Evolutionary conservation across 2,888 invertebrate genomes (phyloP).

Genomic region (Pocota personata): DNA sequence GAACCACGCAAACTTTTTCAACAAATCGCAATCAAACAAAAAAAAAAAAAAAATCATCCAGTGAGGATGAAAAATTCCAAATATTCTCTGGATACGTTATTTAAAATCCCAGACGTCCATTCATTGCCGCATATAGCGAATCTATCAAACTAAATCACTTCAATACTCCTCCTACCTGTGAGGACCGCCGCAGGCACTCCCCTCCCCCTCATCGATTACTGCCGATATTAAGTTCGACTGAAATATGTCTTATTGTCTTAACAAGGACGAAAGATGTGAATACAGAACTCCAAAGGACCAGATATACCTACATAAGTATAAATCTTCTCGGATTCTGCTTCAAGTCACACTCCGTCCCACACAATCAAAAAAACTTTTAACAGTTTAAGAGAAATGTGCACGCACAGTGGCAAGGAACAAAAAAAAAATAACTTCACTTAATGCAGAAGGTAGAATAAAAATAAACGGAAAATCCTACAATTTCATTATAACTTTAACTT

Average conservation of each 20-base stretch:
- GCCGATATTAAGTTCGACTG: constrained; percentile 44
- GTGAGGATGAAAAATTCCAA: not conserved
- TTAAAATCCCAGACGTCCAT: constrained; percentile 31
- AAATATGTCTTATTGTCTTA: constrained; percentile 63
- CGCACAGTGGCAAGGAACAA: not conserved
- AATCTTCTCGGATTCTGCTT: constrained; percentile 36
- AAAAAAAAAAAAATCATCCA: not conserved
- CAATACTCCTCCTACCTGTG: constrained; percentile 7
- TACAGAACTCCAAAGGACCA: constrained; percentile 32
- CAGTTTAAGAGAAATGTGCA: constrained; percentile 41
- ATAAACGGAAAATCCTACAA: constrained; percentile 59
- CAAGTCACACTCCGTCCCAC: constrained; percentile 43
- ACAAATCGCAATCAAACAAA: not conserved
- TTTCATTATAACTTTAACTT: constrained; percentile 71
- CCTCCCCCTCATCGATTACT: constrained; percentile 45
- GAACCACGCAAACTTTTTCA: constrained; percentile 15
- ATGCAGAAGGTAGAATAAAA: constrained; percentile 12
- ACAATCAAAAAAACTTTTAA: constrained; percentile 40
- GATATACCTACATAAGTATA: constrained; percentile 49
- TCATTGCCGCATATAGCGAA: constrained; percentile 46
- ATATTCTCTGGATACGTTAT: not conserved
- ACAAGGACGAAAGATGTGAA: constrained; percentile 39
- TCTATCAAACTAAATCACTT: constrained; percentile 61
- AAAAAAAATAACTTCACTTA: constrained; percentile 9
- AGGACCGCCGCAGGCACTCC: not conserved